phyloP scores from a whole-genome alignment of 92 coral and sea anemone genomes.

The Paramuricea clavata region DNA sequence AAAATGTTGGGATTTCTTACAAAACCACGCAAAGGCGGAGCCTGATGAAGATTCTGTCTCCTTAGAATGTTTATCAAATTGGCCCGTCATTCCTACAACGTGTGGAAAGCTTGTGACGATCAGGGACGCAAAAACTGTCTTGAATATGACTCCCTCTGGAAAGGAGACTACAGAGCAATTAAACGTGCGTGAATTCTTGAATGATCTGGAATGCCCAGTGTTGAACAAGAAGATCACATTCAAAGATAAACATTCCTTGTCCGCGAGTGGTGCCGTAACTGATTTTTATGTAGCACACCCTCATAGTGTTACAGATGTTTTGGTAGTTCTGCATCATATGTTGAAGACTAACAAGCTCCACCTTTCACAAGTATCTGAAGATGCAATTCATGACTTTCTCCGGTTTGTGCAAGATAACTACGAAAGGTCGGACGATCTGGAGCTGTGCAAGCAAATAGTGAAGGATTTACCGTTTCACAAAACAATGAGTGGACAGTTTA shows the following conservation, averaged over 20 bases:
- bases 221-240: conserved; percentile 70
- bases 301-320: conserved; percentile 69
- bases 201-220: conserved; percentile 82
- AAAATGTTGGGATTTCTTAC: conserved; percentile 75
- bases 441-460: conserved; percentile 76
- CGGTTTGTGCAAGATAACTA: conserved; percentile 89
- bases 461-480: conserved; percentile 83
- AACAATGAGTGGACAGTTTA: conserved; percentile 76
- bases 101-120: too few species aligned
- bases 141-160: too few species aligned
- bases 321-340: conserved; percentile 69
- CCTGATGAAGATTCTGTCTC: conserved; percentile 79
- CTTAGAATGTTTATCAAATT: too few species aligned
- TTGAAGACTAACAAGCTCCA: conserved; percentile 31
- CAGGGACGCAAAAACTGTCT: too few species aligned
- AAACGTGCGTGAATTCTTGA: conserved; percentile 57
- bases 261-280: conserved; percentile 37
- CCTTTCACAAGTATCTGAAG: conserved; percentile 63
- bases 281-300: conserved; percentile 79
- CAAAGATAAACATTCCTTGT: not conserved
- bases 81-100: too few species aligned
- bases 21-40: conserved; percentile 65
- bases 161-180: conserved; percentile 56
- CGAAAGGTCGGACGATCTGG: conserved; percentile 57
- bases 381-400: conserved; percentile 73